Percentiles rank a stretch among this genome's conserved stretches.
These are phyloP conservation scores for Limnothrissa miodon DNA, from an alignment of 2,113 vertebrate genomes.

Conservation along the genomic window DNA sequence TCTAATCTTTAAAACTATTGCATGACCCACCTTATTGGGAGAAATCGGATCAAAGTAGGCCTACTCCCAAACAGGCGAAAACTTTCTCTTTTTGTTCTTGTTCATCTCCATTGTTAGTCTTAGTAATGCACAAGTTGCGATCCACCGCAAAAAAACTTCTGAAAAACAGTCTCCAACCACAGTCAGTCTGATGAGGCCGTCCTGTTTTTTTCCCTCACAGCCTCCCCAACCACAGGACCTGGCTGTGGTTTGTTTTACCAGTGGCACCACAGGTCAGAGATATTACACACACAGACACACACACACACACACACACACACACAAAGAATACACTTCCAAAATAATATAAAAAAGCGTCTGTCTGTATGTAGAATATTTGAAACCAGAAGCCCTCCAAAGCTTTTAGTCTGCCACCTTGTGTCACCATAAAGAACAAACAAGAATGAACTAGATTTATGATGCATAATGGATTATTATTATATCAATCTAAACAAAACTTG, in stretches of 20 bases:
- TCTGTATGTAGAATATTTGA: neutral
- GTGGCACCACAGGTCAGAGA: slow-evolving; percentile 91
- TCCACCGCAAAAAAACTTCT: no score
- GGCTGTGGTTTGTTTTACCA: slow-evolving; percentile 96
- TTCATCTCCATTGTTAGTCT: no score
- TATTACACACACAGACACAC: slow-evolving; percentile 27
- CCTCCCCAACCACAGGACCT: slow-evolving; percentile 89
- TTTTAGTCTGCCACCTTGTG: neutral
- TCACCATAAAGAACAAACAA: neutral
- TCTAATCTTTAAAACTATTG: no score
- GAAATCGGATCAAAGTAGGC: no score
- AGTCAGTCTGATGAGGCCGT: neutral
- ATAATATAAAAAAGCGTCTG: neutral
- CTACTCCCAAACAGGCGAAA: no score
- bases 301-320: neutral
- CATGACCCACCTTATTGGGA: no score
- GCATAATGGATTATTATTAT: no score
- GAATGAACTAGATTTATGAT: no score
- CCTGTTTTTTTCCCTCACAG: slow-evolving; percentile 56
- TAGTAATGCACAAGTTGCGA: no score
- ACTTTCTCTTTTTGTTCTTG: no score
- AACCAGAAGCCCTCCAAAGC: neutral
- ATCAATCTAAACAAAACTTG: no score
- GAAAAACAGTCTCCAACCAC: no score
- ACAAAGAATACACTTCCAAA: neutral